Evolutionary conservation across 2,888 invertebrate species (phyloP), one percentile per base, ranked within the genome.

Genomic region (Dryocosmus kuriphilus): DNA sequence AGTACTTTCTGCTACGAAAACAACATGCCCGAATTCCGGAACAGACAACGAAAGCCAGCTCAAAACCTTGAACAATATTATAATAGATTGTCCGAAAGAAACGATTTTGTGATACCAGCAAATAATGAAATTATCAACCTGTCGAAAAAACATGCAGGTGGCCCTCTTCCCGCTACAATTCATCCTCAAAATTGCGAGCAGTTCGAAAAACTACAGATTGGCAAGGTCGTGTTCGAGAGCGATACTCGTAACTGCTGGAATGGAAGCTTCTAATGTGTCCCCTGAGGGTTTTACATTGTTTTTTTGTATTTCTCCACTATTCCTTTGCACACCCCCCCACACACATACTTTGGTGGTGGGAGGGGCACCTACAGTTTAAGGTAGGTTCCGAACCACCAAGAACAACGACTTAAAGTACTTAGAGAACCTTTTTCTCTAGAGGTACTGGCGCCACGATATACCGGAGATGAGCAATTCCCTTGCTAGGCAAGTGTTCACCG

Each of bases 111-210:
- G 14, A 32, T 32, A 22, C 27, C 11, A 6, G 22, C 32, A 14
- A 22, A 51, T 74, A 32, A 27, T 16, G 46, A 55, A 3, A 1
- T 30, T 19, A 4, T 74, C 27, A 46, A 51, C 5, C 16, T 51
- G 6, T 74, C 57, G 30, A 24, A 51, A 24, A n/a, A 51, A 14
- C 74, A 74, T 51, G 11, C 19, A n/a, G n/a, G n/a, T 9, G 74
- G 74, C 5, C 74, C 74, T 74, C 74, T 74, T 55, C 74, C 74
- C 24, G 51, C 19, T 38, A n/a, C 14, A 16, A 38, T 74, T 9
- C 51, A 27, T 22, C 9, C 51, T 27, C 51, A 11, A 19, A 24
- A 24, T 74, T 74, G 51, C 57, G 16, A n/a, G 19, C 16, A 51
- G n/a, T 51, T 51, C n/a, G 51, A 19, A 51, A 51, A 51, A 51